Conservation (phyloP, 2,888 invertebrate species). For the Dioctria rufipes region DNA sequence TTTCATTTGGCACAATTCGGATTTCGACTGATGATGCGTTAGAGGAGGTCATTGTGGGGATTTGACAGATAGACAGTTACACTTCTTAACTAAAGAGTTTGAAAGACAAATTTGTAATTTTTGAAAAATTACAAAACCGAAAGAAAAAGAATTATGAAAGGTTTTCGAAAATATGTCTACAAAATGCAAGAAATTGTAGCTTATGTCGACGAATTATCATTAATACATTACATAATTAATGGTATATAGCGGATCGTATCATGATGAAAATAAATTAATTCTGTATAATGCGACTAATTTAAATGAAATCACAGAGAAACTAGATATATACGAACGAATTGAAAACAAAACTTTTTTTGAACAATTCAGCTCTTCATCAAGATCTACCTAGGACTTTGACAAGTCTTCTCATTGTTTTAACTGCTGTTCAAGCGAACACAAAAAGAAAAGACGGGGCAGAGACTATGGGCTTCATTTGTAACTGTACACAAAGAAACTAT, state of each 20-base stretch:
- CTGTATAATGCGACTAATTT: background rate
- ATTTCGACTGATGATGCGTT: no score
- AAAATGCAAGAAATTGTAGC: constrained; percentile 21
- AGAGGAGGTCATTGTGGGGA: no score
- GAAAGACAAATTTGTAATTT: no score
- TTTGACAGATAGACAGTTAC: no score
- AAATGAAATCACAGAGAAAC: constrained; percentile 1
- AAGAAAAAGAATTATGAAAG: background rate
- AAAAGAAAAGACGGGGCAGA: background rate
- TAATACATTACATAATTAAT: background rate
- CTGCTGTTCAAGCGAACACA: constrained; percentile 24
- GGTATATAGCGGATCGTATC: constrained; percentile 9
- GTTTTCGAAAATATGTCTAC: constrained; percentile 8
- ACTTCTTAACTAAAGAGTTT: no score
- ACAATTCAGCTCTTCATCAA: background rate
- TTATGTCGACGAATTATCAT: constrained; percentile 6
- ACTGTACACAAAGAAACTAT: background rate
- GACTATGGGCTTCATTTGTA: constrained; percentile 31
- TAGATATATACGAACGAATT: constrained; percentile 5
- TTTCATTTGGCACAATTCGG: no score
- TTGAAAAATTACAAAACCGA: background rate
- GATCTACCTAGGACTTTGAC: background rate
- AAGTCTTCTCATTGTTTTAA: constrained; percentile 17
- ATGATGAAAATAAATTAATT: background rate
- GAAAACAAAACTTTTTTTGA: background rate